Percentiles rank a stretch among this genome's conserved stretches.
Conservation (phyloP, 2,888 invertebrate genomes). For the Leptinotarsa haldemani region DNA sequence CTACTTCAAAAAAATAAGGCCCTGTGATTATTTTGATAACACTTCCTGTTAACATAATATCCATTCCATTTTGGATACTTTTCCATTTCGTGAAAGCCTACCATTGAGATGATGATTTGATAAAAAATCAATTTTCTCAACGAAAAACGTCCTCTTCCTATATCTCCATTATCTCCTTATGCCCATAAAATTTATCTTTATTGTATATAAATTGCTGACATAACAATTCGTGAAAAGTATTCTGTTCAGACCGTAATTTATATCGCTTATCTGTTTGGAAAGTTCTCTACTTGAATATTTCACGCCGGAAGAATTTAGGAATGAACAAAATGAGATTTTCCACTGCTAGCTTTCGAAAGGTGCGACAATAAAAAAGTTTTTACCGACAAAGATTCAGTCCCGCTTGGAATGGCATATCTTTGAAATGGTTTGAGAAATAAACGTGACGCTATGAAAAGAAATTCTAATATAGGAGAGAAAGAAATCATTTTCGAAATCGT, state of each 20-base stretch:
- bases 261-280: slow-evolving; percentile 33
- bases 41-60: neutral
- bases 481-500: neutral
- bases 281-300: slow-evolving; percentile 30
- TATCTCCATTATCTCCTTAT: slow-evolving; percentile 38
- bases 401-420: neutral
- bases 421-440: neutral
- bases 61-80: neutral
- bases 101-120: slow-evolving; percentile 35
- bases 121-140: slow-evolving; percentile 43
- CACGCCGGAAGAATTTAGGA: slow-evolving; percentile 18
- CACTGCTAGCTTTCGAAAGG: slow-evolving; percentile 15
- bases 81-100: slow-evolving; percentile 1
- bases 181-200: slow-evolving; percentile 40
- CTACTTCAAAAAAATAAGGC: neutral
- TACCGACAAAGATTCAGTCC: slow-evolving; percentile 17
- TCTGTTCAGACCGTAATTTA: slow-evolving; percentile 26
- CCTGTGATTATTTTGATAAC: too few relatives aligned
- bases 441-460: neutral
- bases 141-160: slow-evolving; percentile 29
- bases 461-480: neutral
- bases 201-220: slow-evolving; percentile 41
- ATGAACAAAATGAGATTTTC: slow-evolving; percentile 23
- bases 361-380: slow-evolving; percentile 26
- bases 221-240: slow-evolving; percentile 32